Conservation (phyloP, 2,797 vertebrate genomes). For the Emydoidea blandingii region DNA sequence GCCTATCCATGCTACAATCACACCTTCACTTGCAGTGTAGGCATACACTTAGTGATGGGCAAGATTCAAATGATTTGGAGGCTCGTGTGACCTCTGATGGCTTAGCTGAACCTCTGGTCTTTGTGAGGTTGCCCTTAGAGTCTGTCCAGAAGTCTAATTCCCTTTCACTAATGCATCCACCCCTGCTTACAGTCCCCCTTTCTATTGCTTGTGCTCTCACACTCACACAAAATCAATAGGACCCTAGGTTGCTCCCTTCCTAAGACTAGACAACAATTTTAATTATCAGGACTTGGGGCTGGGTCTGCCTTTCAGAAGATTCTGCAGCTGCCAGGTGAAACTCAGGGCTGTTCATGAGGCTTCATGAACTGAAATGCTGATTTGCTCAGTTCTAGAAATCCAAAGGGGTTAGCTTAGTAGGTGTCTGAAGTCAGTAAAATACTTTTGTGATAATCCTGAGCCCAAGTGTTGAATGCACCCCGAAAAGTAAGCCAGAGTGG, state of each 20-base stretch:
- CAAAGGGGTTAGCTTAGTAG: background rate
- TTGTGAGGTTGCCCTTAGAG: background rate
- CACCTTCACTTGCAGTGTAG: background rate
- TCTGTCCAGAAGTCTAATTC: background rate
- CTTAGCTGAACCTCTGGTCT: background rate
- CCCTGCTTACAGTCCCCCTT: rapidly evolving
- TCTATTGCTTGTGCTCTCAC: background rate
- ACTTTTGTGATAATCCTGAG: background rate
- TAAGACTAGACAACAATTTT: background rate
- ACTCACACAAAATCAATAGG: background rate
- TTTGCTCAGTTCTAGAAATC: rapidly evolving
- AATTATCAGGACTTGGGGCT: background rate
- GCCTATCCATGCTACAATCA: background rate
- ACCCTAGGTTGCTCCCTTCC: background rate
- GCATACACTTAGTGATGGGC: background rate
- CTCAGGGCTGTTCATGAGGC: rapidly evolving
- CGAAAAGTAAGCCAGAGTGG: background rate
- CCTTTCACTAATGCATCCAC: background rate
- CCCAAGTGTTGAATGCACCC: background rate
- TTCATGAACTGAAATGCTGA: background rate
- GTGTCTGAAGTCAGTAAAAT: background rate
- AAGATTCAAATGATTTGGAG: background rate
- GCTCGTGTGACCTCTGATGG: background rate
- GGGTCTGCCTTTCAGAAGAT: background rate
- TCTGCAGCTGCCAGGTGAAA: rapidly evolving